Base-by-base conservation (phyloP, 2,888 invertebrate genomes). In the Himalopsyche kuldschensis region DNA sequence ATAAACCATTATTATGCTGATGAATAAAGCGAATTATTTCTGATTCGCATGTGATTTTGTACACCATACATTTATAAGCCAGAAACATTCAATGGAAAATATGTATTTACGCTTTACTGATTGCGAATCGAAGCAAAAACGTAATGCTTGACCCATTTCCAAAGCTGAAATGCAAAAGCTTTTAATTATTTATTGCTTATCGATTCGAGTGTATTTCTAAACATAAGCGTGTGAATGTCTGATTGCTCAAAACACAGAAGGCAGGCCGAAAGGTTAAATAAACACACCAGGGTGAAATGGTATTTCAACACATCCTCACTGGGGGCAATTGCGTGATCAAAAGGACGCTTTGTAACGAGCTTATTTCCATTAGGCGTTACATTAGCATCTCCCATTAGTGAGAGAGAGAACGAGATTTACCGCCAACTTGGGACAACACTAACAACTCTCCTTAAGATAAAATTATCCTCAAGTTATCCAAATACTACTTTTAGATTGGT, bases 341-440 rank as follows among this genome's bases (percentile, higher is more conserved):
- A 84, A 81, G 81, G 75, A 81, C 46, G 78, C 80, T 80, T 83
- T 76, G 83, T 80, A 20, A 77, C 31, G 46, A 41, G 75, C 80
- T 75, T 30, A 80, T 80, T 63, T 63, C 79, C 83, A 83, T 80
- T 80, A 83, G 63, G 30, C 75, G 75, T 80, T 80, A 76, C 82
- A 80, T 83, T 83, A 83, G 77, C 79, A 80, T 83, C 79, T 76
- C 80, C 46, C 76, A 63, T 80, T 83, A 76, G 79, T 31, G 17
- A 6, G 63, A 32, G 55, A 55, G 55, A 55, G 55, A 55, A 20
- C 55, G 55, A 55, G 55, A 55, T 55, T 55, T 55, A 55, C 20
- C 55, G 55, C 55, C 55, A 24, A 55, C 55, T 55, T 55, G 55
- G 55, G 55, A 55, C 55, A 55, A 55, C 55, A 20, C 55, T 20